Conservation (phyloP, 2,113 vertebrate genomes). For the Antennarius striatus region DNA sequence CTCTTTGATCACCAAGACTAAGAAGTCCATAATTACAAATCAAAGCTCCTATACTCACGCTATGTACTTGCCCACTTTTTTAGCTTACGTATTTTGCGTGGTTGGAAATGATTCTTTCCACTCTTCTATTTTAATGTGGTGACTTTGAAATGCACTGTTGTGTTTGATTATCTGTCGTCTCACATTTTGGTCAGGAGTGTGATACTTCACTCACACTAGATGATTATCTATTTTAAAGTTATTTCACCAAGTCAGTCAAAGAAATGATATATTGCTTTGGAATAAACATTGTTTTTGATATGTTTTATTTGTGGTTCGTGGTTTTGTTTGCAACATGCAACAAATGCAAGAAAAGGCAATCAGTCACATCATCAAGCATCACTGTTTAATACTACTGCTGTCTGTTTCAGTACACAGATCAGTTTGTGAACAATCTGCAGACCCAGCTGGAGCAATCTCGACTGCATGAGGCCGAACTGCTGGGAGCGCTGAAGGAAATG, state of each 20-base stretch:
- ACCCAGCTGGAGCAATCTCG: slow-evolving; percentile 88
- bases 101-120: slow-evolving; percentile 53
- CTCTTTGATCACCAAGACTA: slow-evolving; percentile 44
- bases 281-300: not conserved
- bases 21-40: slow-evolving; percentile 50
- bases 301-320: not conserved
- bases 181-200: no score
- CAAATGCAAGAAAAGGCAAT: no score
- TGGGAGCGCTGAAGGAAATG: slow-evolving; percentile 91
- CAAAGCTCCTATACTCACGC: slow-evolving; percentile 44
- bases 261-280: no score
- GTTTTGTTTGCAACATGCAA: not conserved
- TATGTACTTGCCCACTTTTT: slow-evolving; percentile 53
- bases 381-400: not conserved
- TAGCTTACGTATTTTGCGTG: slow-evolving; percentile 15
- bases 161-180: no score
- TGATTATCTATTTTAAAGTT: no score
- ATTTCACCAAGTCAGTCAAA: no score
- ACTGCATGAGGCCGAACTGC: slow-evolving; percentile 86
- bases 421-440: slow-evolving; percentile 87
- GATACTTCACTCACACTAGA: no score
- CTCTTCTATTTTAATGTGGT: slow-evolving; percentile 54
- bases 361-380: not conserved
- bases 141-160: slow-evolving; percentile 28
- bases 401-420: slow-evolving; percentile 82